Evolutionary conservation across 2,888 invertebrate species (phyloP), one percentile per base, ranked within the genome.

Genomic region (Agrochola macilenta): DNA sequence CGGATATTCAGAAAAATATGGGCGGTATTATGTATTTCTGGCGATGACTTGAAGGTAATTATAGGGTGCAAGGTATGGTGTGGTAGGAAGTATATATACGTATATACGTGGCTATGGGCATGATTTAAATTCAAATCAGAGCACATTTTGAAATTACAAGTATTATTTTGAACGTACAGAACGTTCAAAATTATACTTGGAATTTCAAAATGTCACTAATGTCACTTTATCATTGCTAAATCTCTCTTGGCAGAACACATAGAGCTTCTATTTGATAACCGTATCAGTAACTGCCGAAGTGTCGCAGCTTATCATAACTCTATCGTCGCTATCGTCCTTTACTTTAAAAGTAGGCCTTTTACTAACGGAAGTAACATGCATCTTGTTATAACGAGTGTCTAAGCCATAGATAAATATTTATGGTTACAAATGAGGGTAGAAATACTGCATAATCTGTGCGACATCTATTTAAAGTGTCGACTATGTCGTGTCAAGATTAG

Each of bases 281-380:
- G 20, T 75, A 75, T 76, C 75, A 35, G 35, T 20, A 58, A 35
- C 75, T 58, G 20, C 35, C 75, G 17, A 46, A 75, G n/a, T 5
- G n/a, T 4, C 11, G 17, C 14, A 20, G 9, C 30, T 61, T 76
- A 30, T 52, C 76, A 52, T 14, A 0, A 73, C 39, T n/a, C 14
- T 60, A 58, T 39, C 12, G 4, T 20, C 20, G n/a, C 5, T 23
- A 23, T 26, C 39, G 60, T 26, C 8, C 0, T 39, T 46, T 35
- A 46, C 14, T 30, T 30, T 26, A 23, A 61, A 79, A 54, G 5
- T 39, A 43, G 39, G 30, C n/a, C 30, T 60, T 58, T 61, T 5
- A 20, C 0, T 43, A 11, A 12, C 8, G 30, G 57, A 82, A 76
- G 43, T 46, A 74, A 26, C n/a, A n/a, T 54, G 11, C 23, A 54